These are phyloP conservation scores for Melipona quadrifasciata DNA, from an alignment of 1,140 invertebrate genomes.

Conservation along the genomic window DNA sequence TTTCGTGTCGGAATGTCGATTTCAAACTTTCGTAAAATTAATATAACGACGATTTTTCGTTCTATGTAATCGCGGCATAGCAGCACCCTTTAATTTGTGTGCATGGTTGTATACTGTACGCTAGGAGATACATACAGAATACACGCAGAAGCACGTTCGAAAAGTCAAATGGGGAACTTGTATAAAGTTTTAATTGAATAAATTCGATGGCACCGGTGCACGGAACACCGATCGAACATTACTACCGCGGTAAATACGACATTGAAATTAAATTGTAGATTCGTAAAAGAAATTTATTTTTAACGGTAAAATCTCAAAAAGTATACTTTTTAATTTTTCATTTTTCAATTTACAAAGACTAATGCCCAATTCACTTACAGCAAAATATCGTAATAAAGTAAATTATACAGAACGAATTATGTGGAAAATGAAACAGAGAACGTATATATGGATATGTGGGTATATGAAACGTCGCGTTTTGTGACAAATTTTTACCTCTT, in stretches of 20 bases:
- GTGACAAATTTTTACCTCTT: background rate
- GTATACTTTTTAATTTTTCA: background rate
- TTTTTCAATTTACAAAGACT: background rate
- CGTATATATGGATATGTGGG: too few relatives aligned
- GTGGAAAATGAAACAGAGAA: background rate
- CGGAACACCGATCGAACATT: background rate
- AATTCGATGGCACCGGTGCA: background rate
- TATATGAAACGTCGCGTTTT: background rate
- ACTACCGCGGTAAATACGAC: background rate
- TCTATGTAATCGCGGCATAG: constrained; percentile 25
- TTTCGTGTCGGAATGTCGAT: constrained; percentile 32
- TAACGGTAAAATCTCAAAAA: background rate
- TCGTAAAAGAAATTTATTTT: background rate
- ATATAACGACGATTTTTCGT: constrained; percentile 36
- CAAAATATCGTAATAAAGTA: background rate
- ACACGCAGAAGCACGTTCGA: constrained; percentile 8
- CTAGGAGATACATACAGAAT: background rate
- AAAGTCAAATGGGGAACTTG: constrained; percentile 32
- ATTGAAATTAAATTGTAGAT: background rate
- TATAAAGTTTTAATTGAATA: background rate
- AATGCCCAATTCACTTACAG: too few relatives aligned
- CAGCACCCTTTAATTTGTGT: constrained; percentile 22
- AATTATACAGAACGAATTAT: background rate
- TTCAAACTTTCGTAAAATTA: constrained; percentile 40
- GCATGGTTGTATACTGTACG: constrained; percentile 1